Conservation (phyloP, 2,113 vertebrate genomes). For the Hystrix brachyura region DNA sequence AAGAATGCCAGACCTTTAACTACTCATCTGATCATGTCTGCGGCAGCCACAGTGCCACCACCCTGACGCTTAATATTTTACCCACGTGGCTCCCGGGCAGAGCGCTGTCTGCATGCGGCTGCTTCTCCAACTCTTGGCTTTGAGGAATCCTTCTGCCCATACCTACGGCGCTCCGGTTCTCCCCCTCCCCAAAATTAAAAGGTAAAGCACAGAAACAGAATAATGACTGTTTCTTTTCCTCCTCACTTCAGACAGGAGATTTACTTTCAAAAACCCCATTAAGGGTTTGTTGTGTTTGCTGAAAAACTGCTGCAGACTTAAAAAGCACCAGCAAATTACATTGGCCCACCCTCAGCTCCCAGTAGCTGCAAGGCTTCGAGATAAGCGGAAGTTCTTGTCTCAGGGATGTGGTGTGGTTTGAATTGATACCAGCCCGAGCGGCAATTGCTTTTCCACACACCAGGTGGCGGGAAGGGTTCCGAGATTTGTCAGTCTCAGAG, state of each 20-base stretch:
- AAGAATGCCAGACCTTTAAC: slow-evolving; percentile 87
- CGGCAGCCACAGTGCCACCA: slow-evolving; percentile 41
- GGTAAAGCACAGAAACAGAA: slow-evolving; percentile 71
- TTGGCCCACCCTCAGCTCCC: not conserved
- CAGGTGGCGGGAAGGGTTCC: slow-evolving; percentile 30
- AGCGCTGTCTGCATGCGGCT: slow-evolving; percentile 31
- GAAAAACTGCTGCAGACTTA: slow-evolving; percentile 50
- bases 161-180: not conserved
- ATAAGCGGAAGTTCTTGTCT: slow-evolving; percentile 30
- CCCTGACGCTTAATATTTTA: slow-evolving; percentile 83
- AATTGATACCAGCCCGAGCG: slow-evolving; percentile 19
- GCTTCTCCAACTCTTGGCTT: slow-evolving; percentile 73
- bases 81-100: slow-evolving; percentile 67
- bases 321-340: slow-evolving; percentile 61
- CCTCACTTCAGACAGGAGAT: slow-evolving; percentile 76
- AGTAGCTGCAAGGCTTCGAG: not conserved
- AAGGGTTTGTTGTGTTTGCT: slow-evolving; percentile 53
- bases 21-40: slow-evolving; percentile 86
- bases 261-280: slow-evolving; percentile 72
- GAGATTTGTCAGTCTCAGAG: slow-evolving; percentile 49
- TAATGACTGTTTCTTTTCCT: slow-evolving; percentile 71
- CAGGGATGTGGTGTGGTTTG: rapidly evolving
- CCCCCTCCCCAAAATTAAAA: slow-evolving; percentile 39
- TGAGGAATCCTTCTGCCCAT: slow-evolving; percentile 53
- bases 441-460: slow-evolving; percentile 31